Base-by-base conservation (phyloP, 2,797 vertebrate species). In the Austrolebias charrua region DNA sequence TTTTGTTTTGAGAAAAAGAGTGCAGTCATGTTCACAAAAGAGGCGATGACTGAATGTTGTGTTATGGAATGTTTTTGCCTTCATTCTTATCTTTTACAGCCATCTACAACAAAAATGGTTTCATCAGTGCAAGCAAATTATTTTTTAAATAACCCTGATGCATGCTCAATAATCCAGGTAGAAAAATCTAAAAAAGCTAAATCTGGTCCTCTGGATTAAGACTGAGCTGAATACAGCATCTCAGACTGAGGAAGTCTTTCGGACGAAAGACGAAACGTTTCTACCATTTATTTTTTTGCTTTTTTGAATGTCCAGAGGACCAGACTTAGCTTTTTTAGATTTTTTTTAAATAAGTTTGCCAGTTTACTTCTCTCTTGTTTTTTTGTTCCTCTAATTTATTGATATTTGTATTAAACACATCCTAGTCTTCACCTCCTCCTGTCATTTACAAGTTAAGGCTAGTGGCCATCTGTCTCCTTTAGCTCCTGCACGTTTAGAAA, bases 1-100 rank as follows among this genome's bases (percentile, higher is more conserved):
- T 15, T n/a, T 38, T 44, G 38, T 55, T 19, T 33, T 40, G 6
- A 28, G 15, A 54, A 68, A 55, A 58, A 29, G 18, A 19, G 31
- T 51, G 31, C 31, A 60, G 28, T 44, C 18, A 4, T 20, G 0
- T 16, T 60, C n/a, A 43, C 14, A 43, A 66, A 33, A 50, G 29
- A 11, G 11, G 18, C 44, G 38, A 8, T 20, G 14, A 19, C 55
- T 48, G 29, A 48, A 54, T 55, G 12, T 14, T 40, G 14, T 40
- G 33, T 55, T 20, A 7, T 4, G 5, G 13, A 5, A 52, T 33
- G 6, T n/a, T 52, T n/a, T 33, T 45, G 16, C 14, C 16, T 6
- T 45, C 4, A 6, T 20, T 24, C 24, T 24, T 45, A 7, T 31
- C 3, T 7, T 15, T 43, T 49, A 13, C 19, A 29, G 24, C 18